Percentiles rank a stretch among this genome's conserved stretches.
Conservation (phyloP, 2,888 invertebrate genomes). For the Apamea epomidion region DNA sequence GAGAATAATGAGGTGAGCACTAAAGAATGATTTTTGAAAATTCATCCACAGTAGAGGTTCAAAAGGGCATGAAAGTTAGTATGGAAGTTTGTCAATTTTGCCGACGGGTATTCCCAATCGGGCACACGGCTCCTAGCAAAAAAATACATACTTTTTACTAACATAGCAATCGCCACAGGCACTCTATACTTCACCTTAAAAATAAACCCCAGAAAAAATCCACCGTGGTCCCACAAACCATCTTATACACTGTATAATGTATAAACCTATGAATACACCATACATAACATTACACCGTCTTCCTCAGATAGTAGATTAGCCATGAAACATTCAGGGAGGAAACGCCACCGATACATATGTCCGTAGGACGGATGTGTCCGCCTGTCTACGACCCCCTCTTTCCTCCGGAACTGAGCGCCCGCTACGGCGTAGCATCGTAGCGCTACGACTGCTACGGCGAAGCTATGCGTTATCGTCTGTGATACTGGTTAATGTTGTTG, state of each 20-base stretch:
- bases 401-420: slow-evolving; percentile 75
- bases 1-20: too few species aligned
- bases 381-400: slow-evolving; percentile 79
- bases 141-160: not conserved
- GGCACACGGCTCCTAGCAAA: not conserved
- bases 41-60: not conserved
- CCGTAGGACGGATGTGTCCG: slow-evolving; percentile 79
- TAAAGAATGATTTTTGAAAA: too few species aligned
- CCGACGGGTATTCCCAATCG: not conserved
- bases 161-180: too few species aligned
- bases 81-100: not conserved
- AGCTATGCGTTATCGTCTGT: slow-evolving; percentile 49
- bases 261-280: slow-evolving; percentile 43
- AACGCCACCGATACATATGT: slow-evolving; percentile 72
- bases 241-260: slow-evolving; percentile 19
- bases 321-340: slow-evolving; percentile 71
- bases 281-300: slow-evolving; percentile 49
- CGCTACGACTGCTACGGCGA: slow-evolving; percentile 34
- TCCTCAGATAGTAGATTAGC: slow-evolving; percentile 65
- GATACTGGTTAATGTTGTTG: slow-evolving; percentile 26
- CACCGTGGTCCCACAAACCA: not conserved
- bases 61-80: not conserved
- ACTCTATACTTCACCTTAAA: not conserved
- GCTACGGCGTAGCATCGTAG: slow-evolving; percentile 66
- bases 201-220: slow-evolving; percentile 6